Evolutionary conservation across 2,113 vertebrate genomes (phyloP).

Genomic region (Ciconia stormi): DNA sequence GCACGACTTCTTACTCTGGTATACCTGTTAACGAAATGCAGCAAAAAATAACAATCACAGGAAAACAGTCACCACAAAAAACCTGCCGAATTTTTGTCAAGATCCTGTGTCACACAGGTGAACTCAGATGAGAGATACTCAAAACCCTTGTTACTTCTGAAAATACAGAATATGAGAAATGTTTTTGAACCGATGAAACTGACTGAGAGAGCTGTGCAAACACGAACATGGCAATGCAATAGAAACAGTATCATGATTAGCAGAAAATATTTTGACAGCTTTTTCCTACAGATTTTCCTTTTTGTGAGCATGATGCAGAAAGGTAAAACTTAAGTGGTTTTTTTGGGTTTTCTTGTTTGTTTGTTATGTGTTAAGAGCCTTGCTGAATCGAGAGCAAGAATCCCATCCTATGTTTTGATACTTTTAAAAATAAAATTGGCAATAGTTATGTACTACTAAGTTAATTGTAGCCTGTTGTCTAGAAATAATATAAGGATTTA

Average conservation of each 20-base stretch:
- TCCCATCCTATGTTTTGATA: background rate
- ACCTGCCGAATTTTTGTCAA: background rate
- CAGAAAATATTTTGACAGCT: background rate
- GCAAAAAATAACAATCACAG: background rate
- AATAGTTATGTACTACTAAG: background rate
- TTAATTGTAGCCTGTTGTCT: background rate
- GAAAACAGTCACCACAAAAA: background rate
- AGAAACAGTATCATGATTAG: background rate
- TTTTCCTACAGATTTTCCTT: background rate
- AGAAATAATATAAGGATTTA: background rate
- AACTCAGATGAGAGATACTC: background rate
- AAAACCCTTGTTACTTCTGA: background rate
- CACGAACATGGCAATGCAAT: background rate
- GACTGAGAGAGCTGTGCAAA: background rate
- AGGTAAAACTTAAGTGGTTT: background rate
- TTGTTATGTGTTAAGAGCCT: background rate
- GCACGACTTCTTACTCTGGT: background rate
- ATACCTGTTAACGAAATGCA: slow-evolving; percentile 6
- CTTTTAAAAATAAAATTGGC: background rate
- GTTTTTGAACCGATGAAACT: background rate
- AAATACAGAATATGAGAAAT: background rate
- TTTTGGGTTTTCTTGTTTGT: background rate
- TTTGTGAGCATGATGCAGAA: background rate
- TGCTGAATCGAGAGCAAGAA: background rate
- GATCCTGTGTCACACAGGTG: background rate